Evolutionary conservation across 2,113 vertebrate genomes (phyloP), one percentile per base, ranked within the genome.

Genomic region (Propithecus coquereli): DNA sequence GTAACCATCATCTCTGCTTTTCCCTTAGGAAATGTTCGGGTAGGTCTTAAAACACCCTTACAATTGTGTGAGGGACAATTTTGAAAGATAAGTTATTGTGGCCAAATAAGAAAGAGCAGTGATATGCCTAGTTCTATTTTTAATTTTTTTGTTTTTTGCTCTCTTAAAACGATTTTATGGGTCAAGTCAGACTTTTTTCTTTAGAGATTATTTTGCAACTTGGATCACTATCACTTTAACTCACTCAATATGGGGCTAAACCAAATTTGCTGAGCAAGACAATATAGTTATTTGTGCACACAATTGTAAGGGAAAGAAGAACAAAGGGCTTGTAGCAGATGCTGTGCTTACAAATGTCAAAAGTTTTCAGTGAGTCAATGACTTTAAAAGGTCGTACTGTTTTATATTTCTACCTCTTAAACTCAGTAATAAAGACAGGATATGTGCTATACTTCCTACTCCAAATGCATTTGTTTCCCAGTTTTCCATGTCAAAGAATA

Each of bases 261-360:
- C 95, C 50, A 88, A 79, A 82, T 97, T 95, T 96, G 76, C 86
- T 91, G 88, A 93, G 61, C 61, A 95, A 95, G 77, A 89, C 88
- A 97, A 96, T 90, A 52, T 13, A 79, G 93, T 96, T 98, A 96
- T 94, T 96, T 96, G 61, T 96, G 77, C 83, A 77, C 12, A 6
- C 84, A 89, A 74, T 81, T 76, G 82, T 92, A 91, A 94, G 9
- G 12, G 54, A 91, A 92, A 95, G 73, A 96, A 97, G 61, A 93
- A 81, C 71, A 93, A 97, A 87, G 47, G 76, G 45, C 32, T 94
- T 85, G 57, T 85, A 96, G 84, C 96, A 97, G 94, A 92, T 87
- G 96, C 74, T 92, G 59, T 71, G 87, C 80, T 94, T 96, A 86
- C 14, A 96, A 86, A 96, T 93, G 88, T 91, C 77, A 91, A 79